phyloP scores from a whole-genome alignment of 2,888 invertebrate species.

The Sminthurinus aureus region DNA sequence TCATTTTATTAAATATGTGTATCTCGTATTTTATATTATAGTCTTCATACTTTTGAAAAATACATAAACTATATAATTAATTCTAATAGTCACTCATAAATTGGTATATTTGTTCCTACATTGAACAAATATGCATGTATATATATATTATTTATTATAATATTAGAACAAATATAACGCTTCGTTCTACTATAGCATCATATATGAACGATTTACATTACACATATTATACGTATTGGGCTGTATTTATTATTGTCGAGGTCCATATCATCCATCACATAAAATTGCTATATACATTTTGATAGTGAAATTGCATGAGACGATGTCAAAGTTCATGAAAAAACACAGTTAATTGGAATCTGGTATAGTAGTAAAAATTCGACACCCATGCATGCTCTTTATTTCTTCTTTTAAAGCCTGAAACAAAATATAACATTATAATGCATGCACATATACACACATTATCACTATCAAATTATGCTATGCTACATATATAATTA shows the following conservation, averaged over 20 bases:
- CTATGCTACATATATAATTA: neutral
- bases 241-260: neutral
- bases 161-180: too few species aligned
- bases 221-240: neutral
- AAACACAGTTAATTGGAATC: slow-evolving; percentile 2
- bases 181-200: too few species aligned
- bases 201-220: too few species aligned
- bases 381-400: slow-evolving; percentile 82
- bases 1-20: too few species aligned
- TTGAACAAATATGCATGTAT: too few species aligned
- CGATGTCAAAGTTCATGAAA: neutral
- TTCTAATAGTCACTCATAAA: too few species aligned
- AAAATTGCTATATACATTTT: neutral
- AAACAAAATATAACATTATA: slow-evolving; percentile 29
- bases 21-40: too few species aligned
- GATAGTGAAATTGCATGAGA: neutral
- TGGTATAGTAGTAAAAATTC: slow-evolving; percentile 73
- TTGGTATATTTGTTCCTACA: too few species aligned
- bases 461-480: neutral
- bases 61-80: too few species aligned
- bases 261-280: neutral
- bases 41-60: too few species aligned
- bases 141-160: too few species aligned
- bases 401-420: slow-evolving; percentile 77
- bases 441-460: neutral